These are phyloP conservation scores for Zosterops pallidus DNA, from an alignment of 2,113 vertebrate species.

Conservation along the genomic window DNA sequence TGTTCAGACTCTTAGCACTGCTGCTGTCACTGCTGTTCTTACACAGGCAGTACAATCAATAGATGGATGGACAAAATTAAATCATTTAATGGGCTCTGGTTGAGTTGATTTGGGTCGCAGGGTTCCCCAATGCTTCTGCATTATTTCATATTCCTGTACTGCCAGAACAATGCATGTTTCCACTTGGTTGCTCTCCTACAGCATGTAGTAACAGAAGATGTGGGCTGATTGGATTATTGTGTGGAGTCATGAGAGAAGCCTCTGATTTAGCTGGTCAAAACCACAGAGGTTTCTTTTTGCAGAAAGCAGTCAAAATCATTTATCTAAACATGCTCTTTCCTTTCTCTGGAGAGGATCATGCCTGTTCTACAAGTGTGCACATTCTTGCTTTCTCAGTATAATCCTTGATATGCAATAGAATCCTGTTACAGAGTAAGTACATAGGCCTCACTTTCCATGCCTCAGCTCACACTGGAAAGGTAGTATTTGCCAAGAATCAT, in stretches of 20 bases:
- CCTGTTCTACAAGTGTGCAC: background rate
- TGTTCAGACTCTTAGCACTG: constrained; percentile 29
- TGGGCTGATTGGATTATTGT: background rate
- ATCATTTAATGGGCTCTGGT: constrained; percentile 74
- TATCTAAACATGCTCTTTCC: background rate
- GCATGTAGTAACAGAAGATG: background rate
- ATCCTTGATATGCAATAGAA: background rate
- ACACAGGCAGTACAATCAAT: constrained; percentile 69
- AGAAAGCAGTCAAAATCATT: background rate
- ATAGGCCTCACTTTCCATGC: background rate
- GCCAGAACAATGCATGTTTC: constrained; percentile 38
- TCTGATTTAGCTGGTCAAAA: background rate
- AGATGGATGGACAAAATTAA: constrained; percentile 72
- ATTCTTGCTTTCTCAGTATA: background rate
- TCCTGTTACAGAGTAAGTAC: background rate
- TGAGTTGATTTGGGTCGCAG: constrained; percentile 73
- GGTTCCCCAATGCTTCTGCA: constrained; percentile 41
- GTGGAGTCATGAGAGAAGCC: background rate
- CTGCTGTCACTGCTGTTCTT: constrained; percentile 33
- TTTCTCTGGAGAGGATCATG: background rate
- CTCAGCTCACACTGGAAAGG: background rate
- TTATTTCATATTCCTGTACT: constrained; percentile 60
- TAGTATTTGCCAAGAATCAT: background rate
- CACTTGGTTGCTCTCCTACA: constrained; percentile 10
- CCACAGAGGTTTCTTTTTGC: background rate